phyloP scores from a whole-genome alignment of 2,888 invertebrate genomes.

The Pseudococcus viburni region DNA sequence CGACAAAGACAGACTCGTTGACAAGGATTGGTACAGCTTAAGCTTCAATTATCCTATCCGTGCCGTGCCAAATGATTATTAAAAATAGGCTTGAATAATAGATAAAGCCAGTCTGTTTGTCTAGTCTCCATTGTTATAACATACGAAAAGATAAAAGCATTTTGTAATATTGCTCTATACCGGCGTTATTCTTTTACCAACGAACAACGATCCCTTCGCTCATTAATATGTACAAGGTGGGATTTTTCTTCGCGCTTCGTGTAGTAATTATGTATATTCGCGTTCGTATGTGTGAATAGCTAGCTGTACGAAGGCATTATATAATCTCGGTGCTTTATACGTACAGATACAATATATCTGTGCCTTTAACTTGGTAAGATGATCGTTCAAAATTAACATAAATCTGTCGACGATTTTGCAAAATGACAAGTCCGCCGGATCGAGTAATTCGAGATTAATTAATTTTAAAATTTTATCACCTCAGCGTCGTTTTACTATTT shows the following conservation, averaged over 20 bases:
- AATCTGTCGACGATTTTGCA: neutral
- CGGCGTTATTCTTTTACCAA: neutral
- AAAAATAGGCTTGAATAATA: slow-evolving; percentile 31
- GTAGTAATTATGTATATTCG: slow-evolving; percentile 27
- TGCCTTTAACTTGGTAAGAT: neutral
- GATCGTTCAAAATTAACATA: neutral
- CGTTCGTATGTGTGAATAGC: neutral
- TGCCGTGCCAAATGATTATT: neutral
- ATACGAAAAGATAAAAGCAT: slow-evolving; percentile 16
- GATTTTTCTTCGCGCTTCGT: slow-evolving; percentile 18
- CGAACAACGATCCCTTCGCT: slow-evolving; percentile 31
- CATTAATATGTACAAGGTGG: slow-evolving; percentile 31
- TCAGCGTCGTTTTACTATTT: slow-evolving; percentile 19
- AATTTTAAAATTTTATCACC: slow-evolving; percentile 14
- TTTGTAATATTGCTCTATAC: slow-evolving; percentile 13
- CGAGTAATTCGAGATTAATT: slow-evolving; percentile 32
- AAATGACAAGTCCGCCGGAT: neutral
- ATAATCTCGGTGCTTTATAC: neutral
- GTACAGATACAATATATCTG: neutral
- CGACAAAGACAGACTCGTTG: neutral
- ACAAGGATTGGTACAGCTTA: neutral
- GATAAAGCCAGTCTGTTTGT: slow-evolving; percentile 20
- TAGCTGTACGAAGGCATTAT: neutral
- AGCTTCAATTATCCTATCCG: neutral
- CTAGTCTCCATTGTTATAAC: slow-evolving; percentile 12